Base-by-base conservation (phyloP, 2,797 vertebrate species). In the Ctenochaetus hawaiiensis region DNA sequence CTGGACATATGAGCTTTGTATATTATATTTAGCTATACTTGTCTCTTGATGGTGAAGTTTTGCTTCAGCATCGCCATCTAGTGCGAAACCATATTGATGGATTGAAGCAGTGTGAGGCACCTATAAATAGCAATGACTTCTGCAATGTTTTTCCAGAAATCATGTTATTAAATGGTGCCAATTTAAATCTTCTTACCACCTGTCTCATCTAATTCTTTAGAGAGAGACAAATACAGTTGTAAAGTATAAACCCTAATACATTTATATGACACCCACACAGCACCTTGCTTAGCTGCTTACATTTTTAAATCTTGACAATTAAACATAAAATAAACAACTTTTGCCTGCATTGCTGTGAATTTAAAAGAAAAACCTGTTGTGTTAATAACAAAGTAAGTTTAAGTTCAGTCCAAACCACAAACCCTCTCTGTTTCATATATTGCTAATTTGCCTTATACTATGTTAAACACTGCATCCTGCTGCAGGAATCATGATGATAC, bases 1-100 rank as follows among this genome's bases (percentile, higher is more conserved):
- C 39, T 23, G 56, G 43, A 72, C 13, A 65, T 26, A 30, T 67
- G 11, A 51, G 57, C 26, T 72, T 17, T 30, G 1, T 65, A 6
- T 59, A 57, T 52, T 67, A 23, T 52, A 16, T 63, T 59, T 18
- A n/a, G 6, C 23, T 67, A 5, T 30, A 18, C 47, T 47, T 26
- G 2, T 41, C 37, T 67, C 44, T 67, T 20, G 3, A 45, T 72
- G 22, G 51, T 51, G 14, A 37, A 1, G 2, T 71, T 4, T 11
- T 53, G 58, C n/a, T 17, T 18, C 23, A 2, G n/a, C 1, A 4
- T n/a, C 1, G 8, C 23, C 41, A 11, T 56, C n/a, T 41, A 59
- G n/a, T 9, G 6, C 9, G 16, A 61, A 67, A 3, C 1, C 0
- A 26, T 30, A 8, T 2, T 52, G 51, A 17, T 0, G 3, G 3